A percentile compares a stretch with the other conserved stretches of the same genome.
phyloP scores from a whole-genome alignment of 2,797 vertebrate species.

The Tarsius wallacei region DNA sequence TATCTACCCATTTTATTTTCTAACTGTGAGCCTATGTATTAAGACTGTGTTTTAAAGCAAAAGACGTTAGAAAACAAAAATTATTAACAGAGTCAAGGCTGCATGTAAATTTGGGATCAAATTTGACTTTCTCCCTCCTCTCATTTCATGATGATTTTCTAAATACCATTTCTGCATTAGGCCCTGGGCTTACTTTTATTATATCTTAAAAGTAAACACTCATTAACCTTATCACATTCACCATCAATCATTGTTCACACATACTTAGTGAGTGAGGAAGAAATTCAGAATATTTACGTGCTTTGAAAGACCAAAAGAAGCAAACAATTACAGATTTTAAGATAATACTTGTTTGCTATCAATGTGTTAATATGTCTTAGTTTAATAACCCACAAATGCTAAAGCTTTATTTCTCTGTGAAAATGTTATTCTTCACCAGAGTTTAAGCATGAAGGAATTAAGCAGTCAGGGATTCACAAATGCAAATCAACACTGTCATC shows the following conservation, averaged over 20 bases:
- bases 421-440: constrained; percentile 38
- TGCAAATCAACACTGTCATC: constrained; percentile 1
- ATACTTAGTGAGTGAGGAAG: constrained; percentile 8
- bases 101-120: not conserved
- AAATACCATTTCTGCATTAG: not conserved
- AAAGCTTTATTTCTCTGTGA: constrained; percentile 44
- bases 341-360: constrained; percentile 19
- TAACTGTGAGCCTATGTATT: not conserved
- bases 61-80: constrained; percentile 64
- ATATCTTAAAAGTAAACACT: not conserved
- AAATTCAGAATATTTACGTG: constrained; percentile 44
- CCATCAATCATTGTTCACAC: not conserved
- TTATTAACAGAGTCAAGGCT: not conserved
- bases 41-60: constrained; percentile 37
- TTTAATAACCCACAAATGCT: constrained; percentile 19
- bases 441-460: constrained; percentile 56
- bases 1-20: not conserved
- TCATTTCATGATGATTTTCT: not conserved
- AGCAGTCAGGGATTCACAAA: not conserved
- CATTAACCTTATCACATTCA: not conserved
- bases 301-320: constrained; percentile 10
- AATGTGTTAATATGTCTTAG: constrained; percentile 16
- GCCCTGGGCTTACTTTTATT: not conserved
- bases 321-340: constrained; percentile 5
- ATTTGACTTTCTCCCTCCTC: not conserved